Conservation (phyloP, 2,797 vertebrate species). For the Mus spretus region DNA sequence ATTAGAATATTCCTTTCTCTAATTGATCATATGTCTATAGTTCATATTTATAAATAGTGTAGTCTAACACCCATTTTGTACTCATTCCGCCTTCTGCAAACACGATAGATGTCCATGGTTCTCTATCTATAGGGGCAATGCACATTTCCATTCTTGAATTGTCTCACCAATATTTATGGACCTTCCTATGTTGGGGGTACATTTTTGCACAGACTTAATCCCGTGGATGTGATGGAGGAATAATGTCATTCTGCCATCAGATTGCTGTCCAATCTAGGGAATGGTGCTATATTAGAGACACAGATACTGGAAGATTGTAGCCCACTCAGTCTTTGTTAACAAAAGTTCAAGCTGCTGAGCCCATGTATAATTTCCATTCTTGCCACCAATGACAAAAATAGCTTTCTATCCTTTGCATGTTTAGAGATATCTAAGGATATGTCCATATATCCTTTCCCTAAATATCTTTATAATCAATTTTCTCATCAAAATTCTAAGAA, state of each 20-base stretch:
- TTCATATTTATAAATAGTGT: not conserved
- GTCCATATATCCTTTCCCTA: not conserved
- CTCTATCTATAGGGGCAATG: not conserved
- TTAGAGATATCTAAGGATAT: not conserved
- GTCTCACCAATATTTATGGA: not conserved
- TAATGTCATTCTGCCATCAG: not conserved
- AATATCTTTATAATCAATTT: not conserved
- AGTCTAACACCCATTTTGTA: not conserved
- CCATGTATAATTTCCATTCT: not conserved
- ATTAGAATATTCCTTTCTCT: not conserved
- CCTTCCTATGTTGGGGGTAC: not conserved
- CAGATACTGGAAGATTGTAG: not conserved
- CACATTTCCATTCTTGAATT: not conserved
- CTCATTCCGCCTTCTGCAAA: not conserved
- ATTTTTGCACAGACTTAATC: not conserved
- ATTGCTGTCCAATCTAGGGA: too few relatives aligned
- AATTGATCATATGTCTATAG: not conserved
- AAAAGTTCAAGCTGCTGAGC: not conserved
- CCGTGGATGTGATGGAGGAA: not conserved
- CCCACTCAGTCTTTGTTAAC: too few relatives aligned
- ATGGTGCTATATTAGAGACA: not conserved
- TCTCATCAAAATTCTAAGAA: not conserved
- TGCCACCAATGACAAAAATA: not conserved
- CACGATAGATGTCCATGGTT: not conserved
- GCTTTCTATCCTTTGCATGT: not conserved